These are phyloP conservation scores for Plotosus lineatus DNA, from an alignment of 2,113 vertebrate genomes.

Conservation along the genomic window DNA sequence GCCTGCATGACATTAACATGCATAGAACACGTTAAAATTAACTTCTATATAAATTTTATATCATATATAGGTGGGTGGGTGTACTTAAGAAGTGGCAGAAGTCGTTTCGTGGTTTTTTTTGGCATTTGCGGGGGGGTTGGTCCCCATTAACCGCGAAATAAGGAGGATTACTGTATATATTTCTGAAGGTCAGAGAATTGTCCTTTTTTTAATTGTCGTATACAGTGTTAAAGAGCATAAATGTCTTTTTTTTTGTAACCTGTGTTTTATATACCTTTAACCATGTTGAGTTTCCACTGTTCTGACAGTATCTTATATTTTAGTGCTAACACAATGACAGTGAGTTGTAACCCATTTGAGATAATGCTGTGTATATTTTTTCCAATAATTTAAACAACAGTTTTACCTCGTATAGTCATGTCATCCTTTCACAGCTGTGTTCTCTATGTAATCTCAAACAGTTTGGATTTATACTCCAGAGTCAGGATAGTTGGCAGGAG, in stretches of 20 bases:
- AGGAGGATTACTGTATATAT: no score
- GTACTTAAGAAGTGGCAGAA: no score
- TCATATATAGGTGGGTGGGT: no score
- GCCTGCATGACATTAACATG: no score
- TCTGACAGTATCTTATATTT: background rate
- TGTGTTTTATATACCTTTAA: background rate
- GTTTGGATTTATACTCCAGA: slow-evolving; percentile 20
- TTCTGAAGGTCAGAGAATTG: background rate
- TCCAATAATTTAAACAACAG: slow-evolving; percentile 4
- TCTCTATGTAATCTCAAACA: slow-evolving; percentile 25
- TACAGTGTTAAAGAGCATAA: no score
- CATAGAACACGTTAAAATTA: no score
- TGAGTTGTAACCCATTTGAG: background rate
- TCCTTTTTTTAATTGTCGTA: background rate
- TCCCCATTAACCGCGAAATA: no score
- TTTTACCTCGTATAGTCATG: background rate
- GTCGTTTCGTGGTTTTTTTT: no score
- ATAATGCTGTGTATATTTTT: background rate
- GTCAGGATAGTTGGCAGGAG: slow-evolving; percentile 17
- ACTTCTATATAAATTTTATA: no score
- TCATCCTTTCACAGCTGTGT: background rate
- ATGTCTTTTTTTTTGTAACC: background rate
- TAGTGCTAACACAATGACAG: background rate
- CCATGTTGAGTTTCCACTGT: background rate
- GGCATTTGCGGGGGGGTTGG: no score